phyloP scores from a whole-genome alignment of 2,888 invertebrate species.

The Helleia helle region DNA sequence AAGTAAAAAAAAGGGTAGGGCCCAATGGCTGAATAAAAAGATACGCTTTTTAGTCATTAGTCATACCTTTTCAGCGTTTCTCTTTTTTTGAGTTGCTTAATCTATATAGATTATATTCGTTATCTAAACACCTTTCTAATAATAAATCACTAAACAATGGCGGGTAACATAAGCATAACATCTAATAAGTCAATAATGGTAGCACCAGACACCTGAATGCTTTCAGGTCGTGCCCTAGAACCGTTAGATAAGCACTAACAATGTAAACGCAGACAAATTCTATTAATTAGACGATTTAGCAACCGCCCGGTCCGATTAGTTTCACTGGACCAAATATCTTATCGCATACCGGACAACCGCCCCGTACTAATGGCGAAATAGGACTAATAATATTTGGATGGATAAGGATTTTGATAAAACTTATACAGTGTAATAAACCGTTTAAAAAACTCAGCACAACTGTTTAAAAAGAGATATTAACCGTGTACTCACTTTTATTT shows the following conservation, averaged over 20 bases:
- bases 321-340: slow-evolving; percentile 18
- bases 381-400: no score
- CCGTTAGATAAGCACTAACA: slow-evolving; percentile 23
- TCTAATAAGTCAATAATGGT: slow-evolving; percentile 2
- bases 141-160: slow-evolving; percentile 2
- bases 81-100: no score
- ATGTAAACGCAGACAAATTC: slow-evolving; percentile 25
- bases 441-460: no score
- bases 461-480: no score
- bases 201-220: slow-evolving; percentile 1
- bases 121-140: background rate
- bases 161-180: background rate
- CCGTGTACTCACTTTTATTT: no score
- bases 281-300: slow-evolving; percentile 24
- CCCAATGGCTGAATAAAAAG: no score
- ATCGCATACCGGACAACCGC: slow-evolving; percentile 24
- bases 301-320: slow-evolving; percentile 23
- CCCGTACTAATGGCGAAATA: slow-evolving; percentile 4
- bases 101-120: no score
- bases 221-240: slow-evolving; percentile 24
- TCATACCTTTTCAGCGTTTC: no score
- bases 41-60: no score
- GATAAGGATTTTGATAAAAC: no score
- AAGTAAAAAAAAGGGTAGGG: no score
- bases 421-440: no score